These are phyloP conservation scores for Plotosus lineatus DNA, from an alignment of 2,113 vertebrate species.

Conservation along the genomic window DNA sequence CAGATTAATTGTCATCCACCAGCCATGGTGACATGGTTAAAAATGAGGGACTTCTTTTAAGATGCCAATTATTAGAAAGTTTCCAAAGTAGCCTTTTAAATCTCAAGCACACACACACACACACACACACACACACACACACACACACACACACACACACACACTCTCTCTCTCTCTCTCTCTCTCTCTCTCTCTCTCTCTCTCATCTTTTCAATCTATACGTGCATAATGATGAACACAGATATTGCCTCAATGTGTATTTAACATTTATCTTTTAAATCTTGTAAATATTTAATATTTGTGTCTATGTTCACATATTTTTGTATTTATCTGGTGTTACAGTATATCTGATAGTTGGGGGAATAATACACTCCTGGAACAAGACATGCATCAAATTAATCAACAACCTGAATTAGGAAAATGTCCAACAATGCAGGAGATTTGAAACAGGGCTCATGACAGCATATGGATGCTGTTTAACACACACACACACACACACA, in stretches of 20 bases:
- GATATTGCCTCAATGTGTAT: not conserved
- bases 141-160: conserved; percentile 32
- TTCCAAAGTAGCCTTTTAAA: conserved; percentile 72
- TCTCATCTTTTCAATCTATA: not conserved
- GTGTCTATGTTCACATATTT: not conserved
- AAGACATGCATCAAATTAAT: not conserved
- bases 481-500: conserved; percentile 35
- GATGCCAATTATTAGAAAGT: conserved; percentile 79
- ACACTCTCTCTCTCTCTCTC: not conserved
- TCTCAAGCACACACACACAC: conserved; percentile 36
- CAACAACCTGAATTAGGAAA: not conserved
- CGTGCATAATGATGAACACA: not conserved
- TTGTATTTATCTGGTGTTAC: not conserved
- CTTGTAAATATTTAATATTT: not conserved
- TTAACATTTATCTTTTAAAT: not conserved
- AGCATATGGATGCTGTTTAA: conserved; percentile 18
- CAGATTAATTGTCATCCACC: conserved; percentile 81
- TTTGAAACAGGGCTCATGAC: not conserved
- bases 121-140: conserved; percentile 28
- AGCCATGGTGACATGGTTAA: conserved; percentile 78
- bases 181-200: not conserved
- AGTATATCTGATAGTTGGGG: too few species aligned
- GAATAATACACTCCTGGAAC: not conserved
- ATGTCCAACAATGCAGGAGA: not conserved
- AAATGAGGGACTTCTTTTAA: conserved; percentile 78